phyloP scores from a whole-genome alignment of 2,113 vertebrate genomes.

The Hipposideros armiger region DNA sequence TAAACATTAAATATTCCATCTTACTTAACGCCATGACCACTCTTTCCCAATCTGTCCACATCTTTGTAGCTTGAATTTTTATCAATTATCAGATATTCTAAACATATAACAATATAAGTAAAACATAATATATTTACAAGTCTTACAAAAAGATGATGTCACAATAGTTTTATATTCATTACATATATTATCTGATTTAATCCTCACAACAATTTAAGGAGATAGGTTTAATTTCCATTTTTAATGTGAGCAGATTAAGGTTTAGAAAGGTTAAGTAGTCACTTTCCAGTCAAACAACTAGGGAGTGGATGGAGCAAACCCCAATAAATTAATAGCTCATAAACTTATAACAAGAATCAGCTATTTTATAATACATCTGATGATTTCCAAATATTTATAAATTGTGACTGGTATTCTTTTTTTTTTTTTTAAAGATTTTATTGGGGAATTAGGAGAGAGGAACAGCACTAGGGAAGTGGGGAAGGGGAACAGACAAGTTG shows the following conservation, averaged over 20 bases:
- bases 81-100: not conserved
- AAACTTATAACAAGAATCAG: not conserved
- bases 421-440: too few relatives aligned
- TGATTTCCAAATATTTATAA: not conserved
- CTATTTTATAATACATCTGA: not conserved
- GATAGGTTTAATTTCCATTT: conserved; percentile 18
- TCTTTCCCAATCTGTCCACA: not conserved
- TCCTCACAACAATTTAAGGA: not conserved
- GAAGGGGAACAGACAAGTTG: too few relatives aligned
- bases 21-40: not conserved
- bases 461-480: too few relatives aligned
- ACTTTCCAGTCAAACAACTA: not conserved
- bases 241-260: not conserved
- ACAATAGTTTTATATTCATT: not conserved
- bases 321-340: not conserved
- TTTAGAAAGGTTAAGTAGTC: not conserved
- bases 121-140: not conserved
- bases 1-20: not conserved
- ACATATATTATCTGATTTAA: not conserved
- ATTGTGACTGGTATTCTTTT: not conserved
- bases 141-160: not conserved
- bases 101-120: not conserved
- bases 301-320: not conserved
- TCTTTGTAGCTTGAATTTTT: conserved; percentile 23
- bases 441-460: too few relatives aligned